Base-by-base conservation (phyloP, 2,888 invertebrate species). In the Smittia sp. region DNA sequence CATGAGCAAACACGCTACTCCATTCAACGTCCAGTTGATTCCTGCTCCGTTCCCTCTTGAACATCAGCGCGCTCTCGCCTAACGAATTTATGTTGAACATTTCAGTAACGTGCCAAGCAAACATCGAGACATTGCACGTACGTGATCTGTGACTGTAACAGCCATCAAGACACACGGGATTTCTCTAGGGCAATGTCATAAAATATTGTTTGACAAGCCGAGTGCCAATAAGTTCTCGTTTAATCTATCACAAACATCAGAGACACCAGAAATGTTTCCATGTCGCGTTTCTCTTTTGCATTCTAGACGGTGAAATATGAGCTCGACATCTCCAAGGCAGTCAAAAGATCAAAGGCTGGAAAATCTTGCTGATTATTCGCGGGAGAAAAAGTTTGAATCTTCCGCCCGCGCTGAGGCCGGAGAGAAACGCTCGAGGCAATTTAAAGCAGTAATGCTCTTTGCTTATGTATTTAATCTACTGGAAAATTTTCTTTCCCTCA, bases 111-210 rank as follows among this genome's bases (percentile, higher is more conserved):
- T 32, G 32, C 32, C 32, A 9, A 32, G 32, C 4, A 32, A 32
- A 32, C 32, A 32, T 46, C 18, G 52, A 46, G 52, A 46, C 18
- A 46, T 46, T 15, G 32, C 32, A 46, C 18, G n/a, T 46, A 46
- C 52, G 52, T 46, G 52, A 46, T 13, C 4, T 46, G 52, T 18
- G 52, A 15, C n/a, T 46, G 52, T 18, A 46, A 63, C 15, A 46
- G 2, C n/a, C 41, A 52, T 46, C 32, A 32, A 32, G 32, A 32
- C 32, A 32, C 32, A 32, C 32, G 32, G 9, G 52, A 68, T 68
- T 68, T 68, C 68, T 68, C 68, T 24, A 46, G 68, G 68, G 68
- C 24, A 68, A 46, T 68, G 68, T 68, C 68, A 9, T 32, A 32
- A 32, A 32, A 68, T 25, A 68, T 38, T 24, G 24, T 68, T 38